These are phyloP conservation scores for Brachystomella parvula DNA, from an alignment of 1,140 invertebrate genomes.

Conservation along the genomic window DNA sequence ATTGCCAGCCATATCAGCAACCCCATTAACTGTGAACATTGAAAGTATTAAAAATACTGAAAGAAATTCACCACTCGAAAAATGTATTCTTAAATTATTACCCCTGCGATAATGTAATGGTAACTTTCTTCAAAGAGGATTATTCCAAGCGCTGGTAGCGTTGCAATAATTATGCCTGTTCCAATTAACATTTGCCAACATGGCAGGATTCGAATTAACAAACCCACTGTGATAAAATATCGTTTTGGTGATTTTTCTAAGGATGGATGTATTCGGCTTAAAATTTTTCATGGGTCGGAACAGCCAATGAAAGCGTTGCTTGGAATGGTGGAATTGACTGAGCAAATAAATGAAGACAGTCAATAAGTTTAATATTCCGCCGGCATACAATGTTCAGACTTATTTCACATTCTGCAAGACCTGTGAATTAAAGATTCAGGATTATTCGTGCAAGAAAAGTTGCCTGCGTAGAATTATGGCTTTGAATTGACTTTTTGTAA, in stretches of 20 bases:
- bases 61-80: background rate
- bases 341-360: background rate
- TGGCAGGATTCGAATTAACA: background rate
- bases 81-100: background rate
- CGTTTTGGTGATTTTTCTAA: background rate
- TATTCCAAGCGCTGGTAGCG: background rate
- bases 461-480: background rate
- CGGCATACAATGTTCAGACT: background rate
- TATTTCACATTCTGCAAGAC: slow-evolving; percentile 4
- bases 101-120: slow-evolving; percentile 9
- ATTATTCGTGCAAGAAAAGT: background rate
- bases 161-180: background rate
- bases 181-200: background rate
- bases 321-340: background rate
- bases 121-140: background rate
- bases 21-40: slow-evolving; percentile 1
- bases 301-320: background rate
- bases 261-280: background rate
- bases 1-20: slow-evolving; percentile 1
- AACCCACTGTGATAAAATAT: background rate
- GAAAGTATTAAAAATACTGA: background rate
- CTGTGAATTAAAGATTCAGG: background rate
- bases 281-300: background rate
- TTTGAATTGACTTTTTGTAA: slow-evolving; percentile 6
- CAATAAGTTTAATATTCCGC: background rate